These are phyloP conservation scores for Penaeus indicus DNA, from an alignment of 1,140 invertebrate genomes.

Conservation along the genomic window DNA sequence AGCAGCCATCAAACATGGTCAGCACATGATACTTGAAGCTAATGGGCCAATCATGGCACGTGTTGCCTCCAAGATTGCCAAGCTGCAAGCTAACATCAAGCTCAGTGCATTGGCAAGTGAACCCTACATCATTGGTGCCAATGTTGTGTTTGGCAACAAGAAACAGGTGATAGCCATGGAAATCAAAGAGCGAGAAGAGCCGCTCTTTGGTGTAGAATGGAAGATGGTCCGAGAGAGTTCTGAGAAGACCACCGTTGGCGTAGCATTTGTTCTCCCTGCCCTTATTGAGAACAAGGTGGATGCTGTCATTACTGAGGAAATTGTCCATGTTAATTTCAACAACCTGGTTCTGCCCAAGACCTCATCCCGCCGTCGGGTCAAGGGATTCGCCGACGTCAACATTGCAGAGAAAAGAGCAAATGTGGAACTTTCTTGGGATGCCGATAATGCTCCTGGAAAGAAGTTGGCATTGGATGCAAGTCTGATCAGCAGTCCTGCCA, in stretches of 20 bases:
- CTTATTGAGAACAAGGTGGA: slow-evolving; percentile 13
- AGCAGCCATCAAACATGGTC: no score
- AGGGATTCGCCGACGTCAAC: slow-evolving; percentile 41
- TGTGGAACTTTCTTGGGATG: slow-evolving; percentile 38
- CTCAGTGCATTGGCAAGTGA: not conserved
- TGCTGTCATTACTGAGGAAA: not conserved
- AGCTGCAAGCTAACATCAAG: not conserved
- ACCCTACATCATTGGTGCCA: not conserved
- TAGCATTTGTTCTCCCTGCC: not conserved
- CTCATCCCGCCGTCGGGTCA: slow-evolving; percentile 23
- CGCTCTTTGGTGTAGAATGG: not conserved
- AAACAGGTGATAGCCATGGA: not conserved
- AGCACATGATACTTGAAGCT: no score
- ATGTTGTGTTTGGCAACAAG: not conserved
- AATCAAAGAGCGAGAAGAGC: not conserved
- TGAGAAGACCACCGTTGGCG: not conserved
- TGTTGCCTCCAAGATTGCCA: not conserved
- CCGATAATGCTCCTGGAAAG: slow-evolving; percentile 6
- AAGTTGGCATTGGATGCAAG: slow-evolving; percentile 15
- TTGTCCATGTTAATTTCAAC: slow-evolving; percentile 29
- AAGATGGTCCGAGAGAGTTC: not conserved
- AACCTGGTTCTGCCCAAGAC: slow-evolving; percentile 16
- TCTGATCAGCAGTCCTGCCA: not conserved
- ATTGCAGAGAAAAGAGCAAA: not conserved
- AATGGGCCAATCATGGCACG: no score